Evolutionary conservation across 2,113 vertebrate genomes (phyloP), one percentile per base, ranked within the genome.

Genomic region (Callipepla squamata): DNA sequence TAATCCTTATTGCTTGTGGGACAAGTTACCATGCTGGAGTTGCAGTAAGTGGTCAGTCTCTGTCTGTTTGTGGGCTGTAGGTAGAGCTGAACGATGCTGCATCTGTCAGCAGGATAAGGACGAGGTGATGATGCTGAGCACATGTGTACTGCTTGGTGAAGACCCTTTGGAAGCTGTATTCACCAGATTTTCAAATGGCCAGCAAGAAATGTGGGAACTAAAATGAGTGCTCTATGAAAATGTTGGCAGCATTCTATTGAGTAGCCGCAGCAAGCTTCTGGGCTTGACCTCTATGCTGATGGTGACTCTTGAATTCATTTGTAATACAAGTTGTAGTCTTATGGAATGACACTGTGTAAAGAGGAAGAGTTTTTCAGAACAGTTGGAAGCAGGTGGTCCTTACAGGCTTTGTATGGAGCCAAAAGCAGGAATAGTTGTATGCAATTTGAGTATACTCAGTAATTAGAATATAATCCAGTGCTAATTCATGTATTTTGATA

Each of bases 1-100:
- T 99, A 61, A 99, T 99, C 95, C 98, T 99, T 30, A 99, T 99
- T 67, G 99, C 99, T 16, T 99, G 99, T 51, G 99, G 99, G 77
- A 99, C 99, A 3, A 99, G 99, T 93, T 99, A 99, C 76, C 99
- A 99, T 8, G 99, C 99, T 18, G 99, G 98, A 38, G 98, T 99
- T 72, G 99, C 99, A 19, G 99, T 99, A 93, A 98, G 99, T 98
- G 61, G 9, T 8, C 58, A 28, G 23, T 12, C 34, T 42, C 5
- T 11, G 20, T 47, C 25, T 73, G 28, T 18, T 48, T 28, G 36
- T 0, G 2, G 42, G 3, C 22, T 10, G 40, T 4, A n/a, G 28
- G 70, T 50, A 2, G 59, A 30, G 16, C 2, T 20, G 85, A 42
- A 11, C 26, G 5, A 44, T 5, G 2, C 3, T 17, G n/a, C 1